phyloP scores from a whole-genome alignment of 2,888 invertebrate genomes.

The Merodon equestris region DNA sequence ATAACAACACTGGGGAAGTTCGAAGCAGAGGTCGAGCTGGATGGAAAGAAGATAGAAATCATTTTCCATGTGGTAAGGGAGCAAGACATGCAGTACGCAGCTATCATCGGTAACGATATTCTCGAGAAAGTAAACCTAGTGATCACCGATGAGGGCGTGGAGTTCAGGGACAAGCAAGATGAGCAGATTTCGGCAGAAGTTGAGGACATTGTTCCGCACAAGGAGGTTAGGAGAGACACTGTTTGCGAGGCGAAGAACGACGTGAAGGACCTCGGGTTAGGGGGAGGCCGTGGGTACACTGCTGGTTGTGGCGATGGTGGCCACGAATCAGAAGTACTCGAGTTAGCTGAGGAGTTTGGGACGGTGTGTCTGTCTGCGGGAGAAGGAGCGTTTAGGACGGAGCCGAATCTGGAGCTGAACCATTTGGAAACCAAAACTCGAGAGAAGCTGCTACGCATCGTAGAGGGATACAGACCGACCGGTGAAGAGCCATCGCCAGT shows the following conservation, averaged over 20 bases:
- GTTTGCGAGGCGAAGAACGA: no score
- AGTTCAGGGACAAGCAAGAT: background rate
- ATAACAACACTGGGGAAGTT: constrained; percentile 2
- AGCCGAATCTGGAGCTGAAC: constrained; percentile 4
- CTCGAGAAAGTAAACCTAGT: background rate
- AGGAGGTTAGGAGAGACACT: no score
- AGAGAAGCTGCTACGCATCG: constrained; percentile 4
- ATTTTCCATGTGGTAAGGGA: constrained; percentile 15
- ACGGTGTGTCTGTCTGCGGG: constrained; percentile 4
- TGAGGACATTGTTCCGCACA: no score
- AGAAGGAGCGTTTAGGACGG: constrained; percentile 8
- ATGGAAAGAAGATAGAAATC: background rate
- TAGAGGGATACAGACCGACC: constrained; percentile 3
- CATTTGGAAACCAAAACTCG: background rate
- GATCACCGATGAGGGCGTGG: constrained; percentile 1
- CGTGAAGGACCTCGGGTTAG: no score
- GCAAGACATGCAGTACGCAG: constrained; percentile 15
- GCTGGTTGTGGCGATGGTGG: no score
- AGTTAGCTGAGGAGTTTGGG: background rate
- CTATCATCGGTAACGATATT: constrained; percentile 12
- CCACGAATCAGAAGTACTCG: background rate
- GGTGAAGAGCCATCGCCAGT: constrained; percentile 14
- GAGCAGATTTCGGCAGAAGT: background rate
- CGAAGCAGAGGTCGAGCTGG: background rate
- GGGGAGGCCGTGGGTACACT: background rate